Evolutionary conservation across 2,113 vertebrate genomes (phyloP).

Genomic region (Pelobates fuscus): DNA sequence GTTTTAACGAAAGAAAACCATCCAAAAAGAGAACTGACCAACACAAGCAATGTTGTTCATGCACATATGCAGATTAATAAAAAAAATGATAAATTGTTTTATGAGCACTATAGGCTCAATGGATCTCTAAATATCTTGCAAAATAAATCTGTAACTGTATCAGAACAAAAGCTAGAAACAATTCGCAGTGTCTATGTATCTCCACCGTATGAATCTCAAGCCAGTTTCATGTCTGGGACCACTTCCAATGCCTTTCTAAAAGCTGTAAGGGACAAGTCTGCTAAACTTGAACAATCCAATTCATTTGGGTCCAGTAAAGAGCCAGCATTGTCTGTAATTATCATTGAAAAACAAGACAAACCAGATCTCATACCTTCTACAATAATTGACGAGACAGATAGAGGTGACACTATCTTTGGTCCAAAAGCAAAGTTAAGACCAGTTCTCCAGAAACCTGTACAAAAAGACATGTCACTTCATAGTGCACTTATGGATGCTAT

Average conservation of each 20-base stretch:
- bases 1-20: not conserved
- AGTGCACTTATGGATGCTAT: constrained; percentile 91
- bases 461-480: constrained; percentile 83
- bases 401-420: constrained; percentile 73
- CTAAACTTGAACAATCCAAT: constrained; percentile 1
- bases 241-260: constrained; percentile 7
- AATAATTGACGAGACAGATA: constrained; percentile 45
- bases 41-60: not conserved
- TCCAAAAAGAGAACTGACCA: not conserved
- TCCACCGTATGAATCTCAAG: constrained; percentile 12
- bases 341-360: constrained; percentile 53
- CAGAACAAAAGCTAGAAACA: constrained; percentile 41
- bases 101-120: constrained; percentile 36
- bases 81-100: not conserved
- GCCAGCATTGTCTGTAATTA: not conserved
- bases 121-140: constrained; percentile 48
- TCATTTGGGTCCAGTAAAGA: not conserved
- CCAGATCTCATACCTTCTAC: not conserved
- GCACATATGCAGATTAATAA: not conserved
- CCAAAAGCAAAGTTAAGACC: constrained; percentile 88
- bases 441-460: constrained; percentile 74
- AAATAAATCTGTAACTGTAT: constrained; percentile 30
- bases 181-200: not conserved
- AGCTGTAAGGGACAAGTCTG: constrained; percentile 40
- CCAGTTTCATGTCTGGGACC: constrained; percentile 3